Evolutionary conservation across 1,140 invertebrate genomes (phyloP).

Genomic region (Diprion similis): DNA sequence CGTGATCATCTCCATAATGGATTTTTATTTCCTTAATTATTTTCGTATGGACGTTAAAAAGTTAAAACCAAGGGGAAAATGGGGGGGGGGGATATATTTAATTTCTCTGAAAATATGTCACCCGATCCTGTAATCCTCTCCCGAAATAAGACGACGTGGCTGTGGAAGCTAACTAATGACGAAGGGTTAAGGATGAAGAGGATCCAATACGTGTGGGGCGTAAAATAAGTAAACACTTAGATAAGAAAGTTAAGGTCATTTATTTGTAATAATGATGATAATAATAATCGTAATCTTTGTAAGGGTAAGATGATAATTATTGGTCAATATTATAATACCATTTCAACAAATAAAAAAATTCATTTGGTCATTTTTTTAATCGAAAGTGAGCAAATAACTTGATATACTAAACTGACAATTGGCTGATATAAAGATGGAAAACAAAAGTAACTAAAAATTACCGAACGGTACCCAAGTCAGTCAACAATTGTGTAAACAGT

Average conservation of each 20-base stretch:
- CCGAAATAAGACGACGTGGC: constrained; percentile 13
- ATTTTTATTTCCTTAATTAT: too few species aligned
- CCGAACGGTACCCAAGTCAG: not conserved
- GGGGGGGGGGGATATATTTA: not conserved
- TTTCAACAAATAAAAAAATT: not conserved
- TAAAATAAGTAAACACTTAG: constrained; percentile 19
- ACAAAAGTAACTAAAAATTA: not conserved
- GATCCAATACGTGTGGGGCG: constrained; percentile 4
- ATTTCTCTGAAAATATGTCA: not conserved
- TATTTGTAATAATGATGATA: not conserved
- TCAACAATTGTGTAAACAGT: not conserved
- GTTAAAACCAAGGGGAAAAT: not conserved
- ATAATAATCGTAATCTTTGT: constrained; percentile 8
- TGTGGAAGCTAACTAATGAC: constrained; percentile 19
- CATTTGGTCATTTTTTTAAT: not conserved
- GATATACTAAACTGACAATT: constrained; percentile 1
- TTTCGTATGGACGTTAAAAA: too few species aligned
- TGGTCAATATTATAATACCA: not conserved
- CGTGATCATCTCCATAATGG: too few species aligned
- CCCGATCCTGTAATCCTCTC: constrained; percentile 13
- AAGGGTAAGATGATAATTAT: not conserved
- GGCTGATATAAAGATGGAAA: not conserved
- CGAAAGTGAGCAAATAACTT: not conserved
- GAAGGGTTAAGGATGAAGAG: constrained; percentile 18
- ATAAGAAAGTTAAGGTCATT: constrained; percentile 13